Conservation (phyloP, 1,140 invertebrate species). For the Brachystomella parvula region DNA sequence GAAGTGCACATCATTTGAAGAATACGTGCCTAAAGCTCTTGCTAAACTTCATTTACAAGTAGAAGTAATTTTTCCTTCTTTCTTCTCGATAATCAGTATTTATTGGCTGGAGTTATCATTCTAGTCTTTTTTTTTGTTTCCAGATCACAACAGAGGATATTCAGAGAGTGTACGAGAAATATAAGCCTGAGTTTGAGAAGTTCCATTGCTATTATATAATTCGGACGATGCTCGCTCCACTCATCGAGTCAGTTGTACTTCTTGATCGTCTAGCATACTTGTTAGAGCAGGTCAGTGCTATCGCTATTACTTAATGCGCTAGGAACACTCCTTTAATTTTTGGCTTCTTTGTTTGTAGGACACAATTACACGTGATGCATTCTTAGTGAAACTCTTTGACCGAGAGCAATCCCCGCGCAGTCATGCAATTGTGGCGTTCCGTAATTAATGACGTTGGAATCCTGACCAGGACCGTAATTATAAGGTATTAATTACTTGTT, state of each 20-base stretch:
- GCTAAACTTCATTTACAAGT: constrained; percentile 46
- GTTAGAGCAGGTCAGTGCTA: constrained; percentile 52
- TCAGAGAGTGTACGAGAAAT: constrained; percentile 44
- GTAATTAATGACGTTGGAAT: too few relatives aligned
- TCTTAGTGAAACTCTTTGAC: constrained; percentile 65
- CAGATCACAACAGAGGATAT: constrained; percentile 47
- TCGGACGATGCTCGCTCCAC: constrained; percentile 67
- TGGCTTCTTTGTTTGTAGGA: constrained; percentile 37
- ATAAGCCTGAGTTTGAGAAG: constrained; percentile 46
- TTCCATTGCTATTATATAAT: constrained; percentile 71
- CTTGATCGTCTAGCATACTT: constrained; percentile 76
- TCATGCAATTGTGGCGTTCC: constrained; percentile 59
- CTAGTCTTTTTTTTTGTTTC: constrained; percentile 3
- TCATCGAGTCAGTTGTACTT: constrained; percentile 74
- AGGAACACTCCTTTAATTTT: not conserved
- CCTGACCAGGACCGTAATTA: too few relatives aligned
- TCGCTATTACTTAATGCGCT: not conserved
- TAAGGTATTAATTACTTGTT: too few relatives aligned
- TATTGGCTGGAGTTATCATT: constrained; percentile 20
- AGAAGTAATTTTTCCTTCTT: not conserved
- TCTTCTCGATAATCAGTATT: not conserved
- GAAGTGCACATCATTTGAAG: constrained; percentile 37
- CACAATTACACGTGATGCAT: constrained; percentile 51
- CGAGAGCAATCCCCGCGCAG: constrained; percentile 65
- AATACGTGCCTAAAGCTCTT: constrained; percentile 58